phyloP scores from a whole-genome alignment of 2,797 vertebrate species.

The Acrossocheilus fasciatus region DNA sequence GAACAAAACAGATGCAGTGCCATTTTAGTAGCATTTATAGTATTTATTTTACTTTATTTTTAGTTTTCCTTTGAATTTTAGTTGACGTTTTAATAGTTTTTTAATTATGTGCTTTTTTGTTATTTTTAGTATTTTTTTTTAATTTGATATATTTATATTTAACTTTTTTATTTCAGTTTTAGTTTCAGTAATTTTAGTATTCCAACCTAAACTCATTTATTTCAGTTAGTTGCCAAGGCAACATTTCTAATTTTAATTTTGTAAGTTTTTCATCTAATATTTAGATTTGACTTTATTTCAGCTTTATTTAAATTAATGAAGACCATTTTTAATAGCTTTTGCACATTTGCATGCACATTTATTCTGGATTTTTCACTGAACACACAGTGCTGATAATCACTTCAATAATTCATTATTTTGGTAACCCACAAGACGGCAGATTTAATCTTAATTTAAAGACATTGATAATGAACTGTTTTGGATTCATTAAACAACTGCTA shows the following conservation, averaged over 20 bases:
- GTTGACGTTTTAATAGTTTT: not conserved
- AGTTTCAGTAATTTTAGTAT: not conserved
- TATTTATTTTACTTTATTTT: not conserved
- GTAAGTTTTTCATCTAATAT: too few species aligned
- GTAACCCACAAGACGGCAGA: not conserved
- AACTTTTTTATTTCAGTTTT: not conserved
- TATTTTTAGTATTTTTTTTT: not conserved
- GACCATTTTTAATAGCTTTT: not conserved
- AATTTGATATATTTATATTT: not conserved
- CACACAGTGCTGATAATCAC: not conserved
- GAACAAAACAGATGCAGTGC: constrained; percentile 41
- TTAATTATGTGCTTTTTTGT: not conserved
- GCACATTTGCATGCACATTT: too few species aligned
- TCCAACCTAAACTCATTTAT: not conserved
- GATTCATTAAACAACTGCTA: too few species aligned
- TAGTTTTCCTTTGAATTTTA: not conserved
- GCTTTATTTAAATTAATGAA: not conserved
- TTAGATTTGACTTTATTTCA: too few species aligned
- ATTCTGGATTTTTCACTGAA: not conserved
- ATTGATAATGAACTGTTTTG: not conserved
- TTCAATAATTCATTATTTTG: not conserved
- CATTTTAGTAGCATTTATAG: not conserved
- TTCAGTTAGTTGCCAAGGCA: too few species aligned
- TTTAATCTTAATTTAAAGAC: not conserved
- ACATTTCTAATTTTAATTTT: too few species aligned